These are phyloP conservation scores for Pithys albifrons DNA, from an alignment of 2,113 vertebrate genomes.

Conservation along the genomic window DNA sequence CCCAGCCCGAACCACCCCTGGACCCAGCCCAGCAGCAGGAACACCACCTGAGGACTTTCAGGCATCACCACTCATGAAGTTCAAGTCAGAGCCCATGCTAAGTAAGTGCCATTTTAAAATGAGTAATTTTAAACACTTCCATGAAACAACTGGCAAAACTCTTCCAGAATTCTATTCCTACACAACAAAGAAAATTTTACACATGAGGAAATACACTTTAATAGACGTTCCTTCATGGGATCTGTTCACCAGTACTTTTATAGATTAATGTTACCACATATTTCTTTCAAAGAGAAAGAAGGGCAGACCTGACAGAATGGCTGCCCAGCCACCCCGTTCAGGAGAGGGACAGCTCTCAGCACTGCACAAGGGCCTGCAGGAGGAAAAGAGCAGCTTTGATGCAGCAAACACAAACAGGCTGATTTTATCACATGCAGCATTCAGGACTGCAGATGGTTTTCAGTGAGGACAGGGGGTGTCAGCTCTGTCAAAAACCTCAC, in stretches of 20 bases:
- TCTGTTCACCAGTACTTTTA: neutral
- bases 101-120: neutral
- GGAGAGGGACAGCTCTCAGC: neutral
- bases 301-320: neutral
- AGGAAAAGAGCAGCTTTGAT: neutral
- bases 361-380: neutral
- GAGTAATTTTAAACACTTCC: neutral
- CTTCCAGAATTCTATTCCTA: neutral
- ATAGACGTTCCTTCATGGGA: neutral
- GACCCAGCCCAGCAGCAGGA: neutral
- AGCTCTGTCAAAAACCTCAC: neutral
- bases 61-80: neutral
- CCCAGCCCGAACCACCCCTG: neutral
- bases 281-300: neutral
- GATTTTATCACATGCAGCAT: neutral
- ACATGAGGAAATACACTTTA: neutral
- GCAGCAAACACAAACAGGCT: neutral
- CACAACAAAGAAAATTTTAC: neutral
- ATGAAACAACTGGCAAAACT: neutral
- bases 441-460: neutral
- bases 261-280: accelerated
- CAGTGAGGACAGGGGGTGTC: neutral
- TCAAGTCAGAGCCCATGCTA: neutral
- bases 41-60: neutral
- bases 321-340: neutral